Conservation (phyloP, 1,140 invertebrate species). For the Thaumatotibia leucotreta region DNA sequence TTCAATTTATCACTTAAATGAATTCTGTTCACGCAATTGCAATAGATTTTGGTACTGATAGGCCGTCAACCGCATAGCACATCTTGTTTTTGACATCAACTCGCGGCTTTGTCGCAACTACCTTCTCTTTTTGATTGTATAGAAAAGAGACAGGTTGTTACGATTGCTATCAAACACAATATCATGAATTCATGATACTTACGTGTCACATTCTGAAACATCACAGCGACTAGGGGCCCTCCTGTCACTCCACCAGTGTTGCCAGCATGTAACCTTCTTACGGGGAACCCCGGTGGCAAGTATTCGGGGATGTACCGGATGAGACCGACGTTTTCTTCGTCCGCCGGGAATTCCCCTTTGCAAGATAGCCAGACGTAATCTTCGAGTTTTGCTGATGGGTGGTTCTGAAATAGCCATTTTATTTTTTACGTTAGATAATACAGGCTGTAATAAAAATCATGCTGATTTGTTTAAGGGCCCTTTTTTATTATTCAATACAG, state of each 20-base stretch:
- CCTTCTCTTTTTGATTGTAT: too few relatives aligned
- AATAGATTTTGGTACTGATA: too few relatives aligned
- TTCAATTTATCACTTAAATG: too few relatives aligned
- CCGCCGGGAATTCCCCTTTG: conserved; percentile 91
- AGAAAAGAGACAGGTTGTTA: too few relatives aligned
- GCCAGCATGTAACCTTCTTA: conserved; percentile 80
- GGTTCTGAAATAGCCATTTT: conserved; percentile 4
- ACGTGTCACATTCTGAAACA: conserved; percentile 89
- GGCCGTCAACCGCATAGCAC: too few relatives aligned
- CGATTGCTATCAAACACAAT: not conserved
- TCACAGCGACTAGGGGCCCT: conserved; percentile 90
- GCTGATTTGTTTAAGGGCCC: too few relatives aligned
- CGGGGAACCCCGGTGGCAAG: conserved; percentile 83
- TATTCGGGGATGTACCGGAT: conserved; percentile 86
- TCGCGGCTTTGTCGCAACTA: too few relatives aligned
- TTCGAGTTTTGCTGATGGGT: conserved; percentile 30
- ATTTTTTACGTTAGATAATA: too few relatives aligned
- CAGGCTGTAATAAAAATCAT: too few relatives aligned
- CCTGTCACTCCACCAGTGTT: conserved; percentile 83
- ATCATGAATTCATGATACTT: conserved; percentile 68
- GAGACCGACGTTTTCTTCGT: conserved; percentile 91
- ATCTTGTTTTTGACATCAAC: too few relatives aligned
- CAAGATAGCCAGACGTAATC: conserved; percentile 91
- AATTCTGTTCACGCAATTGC: too few relatives aligned
- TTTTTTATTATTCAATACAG: too few relatives aligned